Conservation (phyloP, 2,113 vertebrate species). For the Corydoras sp. region DNA sequence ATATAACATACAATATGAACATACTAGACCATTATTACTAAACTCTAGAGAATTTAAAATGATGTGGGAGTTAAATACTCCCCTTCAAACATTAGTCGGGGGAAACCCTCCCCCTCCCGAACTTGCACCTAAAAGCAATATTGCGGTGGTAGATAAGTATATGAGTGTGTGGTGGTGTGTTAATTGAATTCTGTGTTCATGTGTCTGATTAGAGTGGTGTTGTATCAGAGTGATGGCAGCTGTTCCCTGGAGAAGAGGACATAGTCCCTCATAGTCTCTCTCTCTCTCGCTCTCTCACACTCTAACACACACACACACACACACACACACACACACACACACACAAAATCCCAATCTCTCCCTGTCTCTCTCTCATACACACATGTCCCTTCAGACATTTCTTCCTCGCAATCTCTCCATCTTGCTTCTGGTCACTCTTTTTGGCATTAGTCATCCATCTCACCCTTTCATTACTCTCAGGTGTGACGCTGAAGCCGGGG, state of each 20-base stretch:
- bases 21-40: no score
- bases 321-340: constrained; percentile 7
- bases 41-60: no score
- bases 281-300: not conserved
- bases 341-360: not conserved
- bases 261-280: not conserved
- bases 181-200: constrained; percentile 30
- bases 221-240: constrained; percentile 40
- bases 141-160: constrained; percentile 16
- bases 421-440: constrained; percentile 11
- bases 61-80: no score
- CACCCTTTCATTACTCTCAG: constrained; percentile 10
- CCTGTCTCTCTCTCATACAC: not conserved
- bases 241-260: constrained; percentile 28
- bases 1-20: no score
- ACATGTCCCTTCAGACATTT: constrained; percentile 1
- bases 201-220: constrained; percentile 40
- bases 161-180: constrained; percentile 12
- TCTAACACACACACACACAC: not conserved
- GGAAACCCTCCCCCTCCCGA: no score
- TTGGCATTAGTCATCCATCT: constrained; percentile 15
- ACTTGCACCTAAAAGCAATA: not conserved
- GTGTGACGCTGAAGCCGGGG: not conserved
- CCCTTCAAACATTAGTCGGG: no score
- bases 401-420: constrained; percentile 15